A percentile compares a stretch with the other conserved stretches of the same genome.
Conservation (phyloP, 2,797 vertebrate species). For the Amniataba percoides region DNA sequence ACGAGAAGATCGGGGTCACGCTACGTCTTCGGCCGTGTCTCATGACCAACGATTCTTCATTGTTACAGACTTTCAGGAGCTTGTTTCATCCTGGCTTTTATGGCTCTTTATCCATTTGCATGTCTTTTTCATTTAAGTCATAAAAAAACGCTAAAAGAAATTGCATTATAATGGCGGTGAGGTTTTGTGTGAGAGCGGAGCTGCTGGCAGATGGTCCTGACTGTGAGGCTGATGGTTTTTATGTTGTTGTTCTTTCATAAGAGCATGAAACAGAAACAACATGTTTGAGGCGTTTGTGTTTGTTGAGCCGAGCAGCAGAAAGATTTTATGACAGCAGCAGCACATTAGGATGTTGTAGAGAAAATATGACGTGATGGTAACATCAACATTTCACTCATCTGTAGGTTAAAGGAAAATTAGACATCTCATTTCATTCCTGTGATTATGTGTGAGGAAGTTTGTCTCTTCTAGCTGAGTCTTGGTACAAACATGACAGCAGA, state of each 20-base stretch:
- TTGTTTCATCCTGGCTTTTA: conserved; percentile 20
- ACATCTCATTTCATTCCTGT: neutral
- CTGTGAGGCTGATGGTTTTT: neutral
- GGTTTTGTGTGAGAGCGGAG: neutral
- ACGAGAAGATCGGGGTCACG: neutral
- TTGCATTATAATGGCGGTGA: neutral
- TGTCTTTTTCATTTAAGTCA: neutral
- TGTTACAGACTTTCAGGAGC: neutral
- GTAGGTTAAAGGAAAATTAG: no score
- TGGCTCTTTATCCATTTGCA: conserved; percentile 1
- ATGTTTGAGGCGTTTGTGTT: neutral
- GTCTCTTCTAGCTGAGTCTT: neutral
- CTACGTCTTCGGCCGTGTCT: neutral
- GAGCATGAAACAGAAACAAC: neutral
- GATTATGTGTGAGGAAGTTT: neutral
- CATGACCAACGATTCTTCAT: neutral
- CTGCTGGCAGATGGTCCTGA: neutral
- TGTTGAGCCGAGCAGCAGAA: neutral
- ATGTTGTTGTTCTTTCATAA: neutral
- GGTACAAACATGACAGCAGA: neutral
- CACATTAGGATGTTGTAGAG: neutral
- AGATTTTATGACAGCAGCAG: neutral
- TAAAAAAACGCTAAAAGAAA: conserved; percentile 11
- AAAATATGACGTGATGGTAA: neutral
- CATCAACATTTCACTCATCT: neutral